Evolutionary conservation across 1,140 invertebrate genomes (phyloP).

Genomic region (Drosophila rufa): DNA sequence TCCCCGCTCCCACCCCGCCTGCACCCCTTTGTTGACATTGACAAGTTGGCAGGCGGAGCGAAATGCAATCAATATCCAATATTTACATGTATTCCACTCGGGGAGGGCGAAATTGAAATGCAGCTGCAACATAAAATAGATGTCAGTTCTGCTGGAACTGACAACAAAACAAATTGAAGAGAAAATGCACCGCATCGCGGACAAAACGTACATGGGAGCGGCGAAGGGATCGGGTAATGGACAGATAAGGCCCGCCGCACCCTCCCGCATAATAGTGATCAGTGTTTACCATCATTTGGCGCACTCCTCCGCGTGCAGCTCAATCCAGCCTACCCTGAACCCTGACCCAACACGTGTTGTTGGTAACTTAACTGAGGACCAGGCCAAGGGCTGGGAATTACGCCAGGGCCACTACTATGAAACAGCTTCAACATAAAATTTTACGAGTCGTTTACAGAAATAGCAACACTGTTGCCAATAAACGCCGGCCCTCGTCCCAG

Average conservation of each 20-base stretch:
- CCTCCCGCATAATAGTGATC: slow-evolving; percentile 47
- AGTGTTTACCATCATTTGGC: slow-evolving; percentile 49
- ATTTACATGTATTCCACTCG: slow-evolving; percentile 48
- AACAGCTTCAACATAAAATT: slow-evolving; percentile 76
- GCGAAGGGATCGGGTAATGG: background rate
- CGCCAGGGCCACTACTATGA: slow-evolving; percentile 36
- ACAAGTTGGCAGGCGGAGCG: slow-evolving; percentile 68
- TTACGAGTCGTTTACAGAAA: slow-evolving; percentile 83
- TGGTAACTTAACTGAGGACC: background rate
- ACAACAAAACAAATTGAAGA: slow-evolving; percentile 63
- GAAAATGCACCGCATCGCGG: slow-evolving; percentile 18
- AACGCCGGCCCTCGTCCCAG: slow-evolving; percentile 39
- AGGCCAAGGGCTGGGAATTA: slow-evolving; percentile 6
- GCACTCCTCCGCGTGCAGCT: slow-evolving; percentile 43
- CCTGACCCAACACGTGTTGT: slow-evolving; percentile 34
- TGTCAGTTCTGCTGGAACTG: slow-evolving; percentile 66
- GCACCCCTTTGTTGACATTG: slow-evolving; percentile 53
- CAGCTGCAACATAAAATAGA: slow-evolving; percentile 59
- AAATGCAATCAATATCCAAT: slow-evolving; percentile 78
- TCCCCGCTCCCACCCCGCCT: slow-evolving; percentile 9
- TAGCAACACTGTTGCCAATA: slow-evolving; percentile 83
- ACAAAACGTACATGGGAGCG: background rate
- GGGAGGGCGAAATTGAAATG: slow-evolving; percentile 47
- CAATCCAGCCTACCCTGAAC: slow-evolving; percentile 35
- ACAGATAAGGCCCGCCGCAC: no score